Evolutionary conservation across 2,113 vertebrate species (phyloP).

Genomic region (Catharus minimus): DNA sequence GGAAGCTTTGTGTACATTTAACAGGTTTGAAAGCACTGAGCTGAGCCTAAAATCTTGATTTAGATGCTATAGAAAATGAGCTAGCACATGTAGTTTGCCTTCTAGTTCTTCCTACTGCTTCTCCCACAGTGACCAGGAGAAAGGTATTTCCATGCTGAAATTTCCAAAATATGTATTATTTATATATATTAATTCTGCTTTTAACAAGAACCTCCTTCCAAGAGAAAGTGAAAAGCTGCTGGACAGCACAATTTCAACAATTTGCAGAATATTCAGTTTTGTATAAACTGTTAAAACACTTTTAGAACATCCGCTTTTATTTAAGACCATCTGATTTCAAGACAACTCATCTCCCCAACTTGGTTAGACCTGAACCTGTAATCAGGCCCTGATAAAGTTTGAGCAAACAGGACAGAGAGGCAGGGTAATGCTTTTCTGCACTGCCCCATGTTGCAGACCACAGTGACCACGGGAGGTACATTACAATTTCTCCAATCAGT

Average conservation of each 20-base stretch:
- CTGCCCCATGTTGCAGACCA: background rate
- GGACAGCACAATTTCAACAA: background rate
- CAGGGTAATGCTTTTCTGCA: background rate
- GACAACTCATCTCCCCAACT: background rate
- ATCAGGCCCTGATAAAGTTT: background rate
- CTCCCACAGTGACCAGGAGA: background rate
- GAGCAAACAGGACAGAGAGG: background rate
- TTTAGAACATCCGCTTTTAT: background rate
- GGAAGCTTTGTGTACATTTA: background rate
- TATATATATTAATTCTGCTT: background rate
- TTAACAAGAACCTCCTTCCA: background rate
- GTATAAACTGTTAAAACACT: background rate
- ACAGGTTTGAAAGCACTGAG: background rate
- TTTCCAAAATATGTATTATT: background rate
- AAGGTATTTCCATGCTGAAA: background rate
- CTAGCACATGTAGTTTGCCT: background rate
- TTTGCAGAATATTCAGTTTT: background rate
- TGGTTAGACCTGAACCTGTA: background rate
- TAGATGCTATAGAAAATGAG: background rate
- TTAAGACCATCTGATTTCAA: background rate
- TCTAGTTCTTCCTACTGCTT: background rate
- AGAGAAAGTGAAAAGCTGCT: background rate
- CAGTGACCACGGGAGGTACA: rapidly evolving
- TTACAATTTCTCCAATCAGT: background rate
- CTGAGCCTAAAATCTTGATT: background rate